Base-by-base conservation (phyloP, 2,113 vertebrate species). In the Rhabdomys dilectus region DNA sequence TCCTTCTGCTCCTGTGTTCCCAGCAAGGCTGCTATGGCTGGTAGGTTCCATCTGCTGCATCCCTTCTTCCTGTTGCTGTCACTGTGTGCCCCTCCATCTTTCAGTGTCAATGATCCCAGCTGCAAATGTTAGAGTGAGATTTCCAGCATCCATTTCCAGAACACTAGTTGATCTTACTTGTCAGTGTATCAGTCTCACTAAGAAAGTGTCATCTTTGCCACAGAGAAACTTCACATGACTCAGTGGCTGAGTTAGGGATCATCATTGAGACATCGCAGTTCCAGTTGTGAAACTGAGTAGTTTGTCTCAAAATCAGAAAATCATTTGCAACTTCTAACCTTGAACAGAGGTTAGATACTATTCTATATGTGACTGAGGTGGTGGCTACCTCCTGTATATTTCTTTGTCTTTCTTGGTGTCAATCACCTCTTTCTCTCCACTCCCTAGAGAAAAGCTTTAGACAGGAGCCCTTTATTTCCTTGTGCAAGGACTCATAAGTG, bases 21-120 rank as follows among this genome's bases (percentile, higher is more conserved):
- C n/a, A 10, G 0, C 13, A 0, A 2, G 17, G n/a, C 11, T 22
- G 1, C 31, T 6, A 0, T 3, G 1, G 17, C 3, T 5, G 6
- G 10, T 34, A 5, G 34, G 1, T 31, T 48, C 15, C 24, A 0
- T 16, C 26, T 51, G 34, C 12, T 34, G 60, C 17, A 16, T 16
- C 26, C 31, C 19, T 39, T 62, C 29, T 5, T 5, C 0, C 29
- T 12, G 1, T 2, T 29, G 17, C 42, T 26, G 8, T 42, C 1
- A 2, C 21, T 86, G 3, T 8, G 51, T 4, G 11, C 5, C 26
- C 39, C 24, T 45, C 3, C 0, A 8, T 58, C 45, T 8, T 17
- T n/a, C 39, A 21, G 45, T 0, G 0, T 42, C 21, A 19, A 29
- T n/a, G 10, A 42, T 5, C 12, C 4, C 68, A 87, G 42, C 21